phyloP scores from a whole-genome alignment of 2,888 invertebrate genomes.

The Suillia variegata region DNA sequence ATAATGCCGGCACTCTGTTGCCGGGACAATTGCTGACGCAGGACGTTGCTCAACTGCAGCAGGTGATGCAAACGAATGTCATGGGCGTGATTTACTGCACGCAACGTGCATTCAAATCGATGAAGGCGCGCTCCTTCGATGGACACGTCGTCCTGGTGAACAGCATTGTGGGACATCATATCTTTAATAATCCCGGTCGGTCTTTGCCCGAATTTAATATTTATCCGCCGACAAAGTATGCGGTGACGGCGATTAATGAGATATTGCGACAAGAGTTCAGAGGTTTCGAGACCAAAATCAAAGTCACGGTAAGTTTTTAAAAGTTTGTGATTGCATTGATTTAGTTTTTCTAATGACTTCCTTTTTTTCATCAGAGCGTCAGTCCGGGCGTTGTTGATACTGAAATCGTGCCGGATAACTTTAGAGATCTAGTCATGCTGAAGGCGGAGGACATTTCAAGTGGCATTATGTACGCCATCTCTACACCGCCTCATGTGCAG shows the following conservation, averaged over 20 bases:
- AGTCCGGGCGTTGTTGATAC: slow-evolving; percentile 63
- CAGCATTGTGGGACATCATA: slow-evolving; percentile 52
- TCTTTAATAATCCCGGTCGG: slow-evolving; percentile 46
- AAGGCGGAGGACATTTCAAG: slow-evolving; percentile 45
- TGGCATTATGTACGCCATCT: slow-evolving; percentile 43
- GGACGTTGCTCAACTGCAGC: slow-evolving; percentile 34
- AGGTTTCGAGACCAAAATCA: slow-evolving; percentile 40
- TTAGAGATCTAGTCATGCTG: slow-evolving; percentile 37
- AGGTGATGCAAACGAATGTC: slow-evolving; percentile 62
- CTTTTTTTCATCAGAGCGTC: slow-evolving; percentile 49
- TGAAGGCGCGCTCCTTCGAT: slow-evolving; percentile 53
- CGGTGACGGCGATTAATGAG: slow-evolving; percentile 52
- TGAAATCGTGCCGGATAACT: slow-evolving; percentile 49
- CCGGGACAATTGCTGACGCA: slow-evolving; percentile 40
- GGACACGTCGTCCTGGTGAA: slow-evolving; percentile 63
- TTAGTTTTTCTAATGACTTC: neutral
- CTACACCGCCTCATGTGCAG: slow-evolving; percentile 48
- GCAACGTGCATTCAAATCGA: slow-evolving; percentile 60
- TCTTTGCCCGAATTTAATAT: slow-evolving; percentile 44
- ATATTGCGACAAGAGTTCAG: slow-evolving; percentile 54
- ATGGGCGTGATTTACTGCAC: slow-evolving; percentile 61
- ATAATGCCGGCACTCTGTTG: slow-evolving; percentile 64
- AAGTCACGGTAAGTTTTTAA: slow-evolving; percentile 52
- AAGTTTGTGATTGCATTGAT: neutral
- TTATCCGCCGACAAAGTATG: slow-evolving; percentile 53